Conservation (phyloP, 2,888 invertebrate species). For the Eucriotettix oculatus region DNA sequence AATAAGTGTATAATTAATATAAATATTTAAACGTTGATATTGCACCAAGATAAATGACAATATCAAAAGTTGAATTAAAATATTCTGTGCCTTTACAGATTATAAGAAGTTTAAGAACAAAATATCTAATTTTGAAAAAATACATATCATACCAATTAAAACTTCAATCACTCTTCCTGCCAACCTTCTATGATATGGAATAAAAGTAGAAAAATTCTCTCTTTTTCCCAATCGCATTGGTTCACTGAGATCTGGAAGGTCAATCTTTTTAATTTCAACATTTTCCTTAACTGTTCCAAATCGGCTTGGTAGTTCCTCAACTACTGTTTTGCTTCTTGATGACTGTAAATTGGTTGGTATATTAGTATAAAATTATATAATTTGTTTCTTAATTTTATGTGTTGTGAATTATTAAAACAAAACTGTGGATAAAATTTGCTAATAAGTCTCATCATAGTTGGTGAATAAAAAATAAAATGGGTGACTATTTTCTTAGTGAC, state of each 20-base stretch:
- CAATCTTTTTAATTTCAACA: conserved; percentile 21
- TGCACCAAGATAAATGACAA: background rate
- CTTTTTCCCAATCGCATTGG: conserved; percentile 44
- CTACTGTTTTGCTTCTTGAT: background rate
- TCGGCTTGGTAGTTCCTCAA: background rate
- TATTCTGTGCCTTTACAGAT: too few species aligned
- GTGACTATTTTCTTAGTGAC: too few species aligned
- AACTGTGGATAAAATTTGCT: too few species aligned
- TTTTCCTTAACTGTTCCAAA: conserved; percentile 14
- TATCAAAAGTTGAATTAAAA: background rate
- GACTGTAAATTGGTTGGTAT: background rate
- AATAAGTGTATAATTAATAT: background rate
- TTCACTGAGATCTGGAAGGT: conserved; percentile 41
- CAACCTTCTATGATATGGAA: conserved; percentile 49
- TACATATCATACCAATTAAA: conserved; percentile 39
- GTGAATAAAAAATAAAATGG: too few species aligned
- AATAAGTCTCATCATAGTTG: too few species aligned
- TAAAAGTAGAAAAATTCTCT: conserved; percentile 56
- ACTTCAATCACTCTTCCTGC: conserved; percentile 51
- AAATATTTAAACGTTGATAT: background rate
- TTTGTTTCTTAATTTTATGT: too few species aligned
- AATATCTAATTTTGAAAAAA: conserved; percentile 13
- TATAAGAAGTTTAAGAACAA: background rate
- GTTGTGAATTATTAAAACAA: too few species aligned
- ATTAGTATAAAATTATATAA: too few species aligned